Evolutionary conservation across 2,797 vertebrate species (phyloP).

Genomic region (Cossypha dichroa): DNA sequence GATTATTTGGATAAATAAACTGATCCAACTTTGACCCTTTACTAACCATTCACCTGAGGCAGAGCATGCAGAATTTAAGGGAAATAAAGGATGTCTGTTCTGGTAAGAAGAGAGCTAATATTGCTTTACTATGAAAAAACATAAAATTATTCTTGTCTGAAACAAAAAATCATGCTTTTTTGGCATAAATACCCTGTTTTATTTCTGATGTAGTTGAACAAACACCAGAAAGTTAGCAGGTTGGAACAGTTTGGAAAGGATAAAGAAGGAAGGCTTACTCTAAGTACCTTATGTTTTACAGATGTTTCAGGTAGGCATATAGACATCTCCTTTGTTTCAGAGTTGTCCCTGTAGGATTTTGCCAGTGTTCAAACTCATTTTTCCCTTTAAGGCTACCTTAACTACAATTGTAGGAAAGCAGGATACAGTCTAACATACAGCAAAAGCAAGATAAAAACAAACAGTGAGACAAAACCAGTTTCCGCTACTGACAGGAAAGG

Average conservation of each 20-base stretch:
- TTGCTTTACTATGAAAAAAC: background rate
- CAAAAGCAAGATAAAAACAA: background rate
- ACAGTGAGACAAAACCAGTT: background rate
- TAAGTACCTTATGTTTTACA: background rate
- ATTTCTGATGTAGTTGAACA: background rate
- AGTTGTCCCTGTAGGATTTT: background rate
- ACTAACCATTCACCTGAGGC: background rate
- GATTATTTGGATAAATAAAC: slow-evolving; percentile 48
- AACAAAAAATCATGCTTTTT: background rate
- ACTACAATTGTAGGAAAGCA: background rate
- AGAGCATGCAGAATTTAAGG: background rate
- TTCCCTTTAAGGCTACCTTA: background rate
- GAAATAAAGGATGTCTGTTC: background rate
- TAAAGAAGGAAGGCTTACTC: background rate
- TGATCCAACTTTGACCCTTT: background rate
- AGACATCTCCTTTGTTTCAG: background rate
- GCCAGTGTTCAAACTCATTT: background rate
- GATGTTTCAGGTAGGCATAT: background rate
- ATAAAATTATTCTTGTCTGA: background rate
- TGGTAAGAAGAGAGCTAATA: background rate
- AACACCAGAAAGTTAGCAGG: background rate
- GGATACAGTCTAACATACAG: background rate
- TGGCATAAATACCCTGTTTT: background rate
- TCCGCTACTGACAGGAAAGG: background rate
- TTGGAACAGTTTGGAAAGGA: background rate